Base-by-base conservation (phyloP, 2,888 invertebrate genomes). In the Xylophagus ater region DNA sequence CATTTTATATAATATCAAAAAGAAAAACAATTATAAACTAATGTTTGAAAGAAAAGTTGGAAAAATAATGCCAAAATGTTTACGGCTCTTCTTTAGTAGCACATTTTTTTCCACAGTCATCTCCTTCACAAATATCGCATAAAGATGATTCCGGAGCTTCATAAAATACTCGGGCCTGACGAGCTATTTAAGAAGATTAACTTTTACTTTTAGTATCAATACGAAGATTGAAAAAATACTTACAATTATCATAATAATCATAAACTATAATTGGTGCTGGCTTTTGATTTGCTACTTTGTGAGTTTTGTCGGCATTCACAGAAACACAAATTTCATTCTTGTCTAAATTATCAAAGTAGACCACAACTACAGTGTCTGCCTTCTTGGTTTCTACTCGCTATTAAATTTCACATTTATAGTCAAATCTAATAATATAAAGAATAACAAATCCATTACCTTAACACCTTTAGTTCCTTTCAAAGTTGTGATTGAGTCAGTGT, bases 201-300 rank as follows among this genome's bases (percentile, higher is more conserved):
- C 15, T n/a, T n/a, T 0, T 57, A 45, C 9, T 51, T 46, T 34
- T 62, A 59, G 47, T 54, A 62, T 23, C 54, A 26, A 57, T 59
- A 23, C 52, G 53, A 18, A 54, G 53, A 35, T 49, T 40, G 10
- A 37, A 28, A 34, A 29, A 33, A 21, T 19, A 72, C 79, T 75
- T 58, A 87, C 87, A 82, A 45, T 82, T 84, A 60, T 94, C 90
- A 53, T 92, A 94, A 52, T 94, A 87, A 59, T 96, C 94, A 50
- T 81, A 82, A 28, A 94, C 74, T 28, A 79, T 74, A 46, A 92
- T 86, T 50, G 84, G 76, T 17, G 84, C 88, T 7, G 90, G 83
- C 43, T 85, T 84, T 53, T 90, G 88, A 36, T 82, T 74, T 4
- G 88, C 86, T 9, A 89, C 84, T 56, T 84, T 82, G 57, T 86